A percentile compares a stretch with the other conserved stretches of the same genome.
These are phyloP conservation scores for Plebejus melissa DNA, from an alignment of 2,888 invertebrate species.

Conservation along the genomic window DNA sequence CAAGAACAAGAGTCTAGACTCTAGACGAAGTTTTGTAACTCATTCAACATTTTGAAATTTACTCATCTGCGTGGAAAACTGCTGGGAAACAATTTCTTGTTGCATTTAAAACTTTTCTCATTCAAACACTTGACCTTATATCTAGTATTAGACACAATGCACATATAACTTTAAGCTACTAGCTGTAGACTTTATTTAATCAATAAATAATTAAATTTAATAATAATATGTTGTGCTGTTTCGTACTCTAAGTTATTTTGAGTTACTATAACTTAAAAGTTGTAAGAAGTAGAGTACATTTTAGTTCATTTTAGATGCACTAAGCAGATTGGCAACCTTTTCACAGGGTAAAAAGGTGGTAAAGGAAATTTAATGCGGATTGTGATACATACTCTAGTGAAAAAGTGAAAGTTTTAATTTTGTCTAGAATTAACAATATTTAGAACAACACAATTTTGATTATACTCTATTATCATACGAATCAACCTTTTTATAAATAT, in stretches of 20 bases:
- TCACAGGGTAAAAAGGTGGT: too few relatives aligned
- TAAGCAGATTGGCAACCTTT: too few relatives aligned
- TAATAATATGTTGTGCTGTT: too few relatives aligned
- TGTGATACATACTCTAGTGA: too few relatives aligned
- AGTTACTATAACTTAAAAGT: too few relatives aligned
- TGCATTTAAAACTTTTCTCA: conserved; percentile 1
- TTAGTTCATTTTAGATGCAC: too few relatives aligned
- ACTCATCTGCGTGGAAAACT: conserved; percentile 12
- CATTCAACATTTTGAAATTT: conserved; percentile 21
- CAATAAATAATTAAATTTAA: too few relatives aligned
- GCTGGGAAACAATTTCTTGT: conserved; percentile 13
- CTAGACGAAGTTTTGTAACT: conserved; percentile 7
- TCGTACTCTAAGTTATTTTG: too few relatives aligned
- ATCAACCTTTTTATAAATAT: conserved; percentile 15
- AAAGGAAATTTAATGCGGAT: too few relatives aligned
- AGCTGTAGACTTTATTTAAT: not conserved
- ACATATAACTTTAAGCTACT: not conserved
- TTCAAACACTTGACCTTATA: conserved; percentile 6
- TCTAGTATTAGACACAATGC: not conserved
- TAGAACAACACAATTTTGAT: not conserved
- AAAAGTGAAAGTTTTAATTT: not conserved
- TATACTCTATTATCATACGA: not conserved
- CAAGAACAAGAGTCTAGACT: not conserved
- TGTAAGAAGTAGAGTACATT: too few relatives aligned
- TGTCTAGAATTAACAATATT: not conserved